These are phyloP conservation scores for Mastacembelus armatus DNA, from an alignment of 2,797 vertebrate species.

Conservation along the genomic window DNA sequence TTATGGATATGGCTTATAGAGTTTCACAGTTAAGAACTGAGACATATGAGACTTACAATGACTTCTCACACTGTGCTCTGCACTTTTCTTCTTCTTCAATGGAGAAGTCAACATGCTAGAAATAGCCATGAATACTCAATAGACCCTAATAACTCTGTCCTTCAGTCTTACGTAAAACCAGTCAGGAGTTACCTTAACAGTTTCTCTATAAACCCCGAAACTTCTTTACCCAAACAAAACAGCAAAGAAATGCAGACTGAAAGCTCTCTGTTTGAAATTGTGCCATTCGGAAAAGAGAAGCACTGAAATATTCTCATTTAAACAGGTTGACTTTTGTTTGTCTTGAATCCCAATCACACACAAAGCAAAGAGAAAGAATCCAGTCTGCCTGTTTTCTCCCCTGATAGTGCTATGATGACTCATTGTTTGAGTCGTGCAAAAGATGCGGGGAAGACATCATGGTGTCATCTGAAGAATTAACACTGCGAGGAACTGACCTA, in stretches of 20 bases:
- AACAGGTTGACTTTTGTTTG: slow-evolving; percentile 6
- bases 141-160: no score
- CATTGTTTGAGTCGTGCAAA: neutral
- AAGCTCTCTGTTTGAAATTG: slow-evolving; percentile 17
- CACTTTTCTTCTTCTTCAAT: neutral
- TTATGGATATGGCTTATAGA: no score
- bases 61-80: no score
- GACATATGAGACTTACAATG: neutral
- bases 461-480: slow-evolving; percentile 40
- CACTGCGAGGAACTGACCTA: slow-evolving; percentile 16
- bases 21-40: no score
- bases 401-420: slow-evolving; percentile 29
- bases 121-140: no score
- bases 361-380: neutral
- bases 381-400: slow-evolving; percentile 25
- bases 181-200: neutral
- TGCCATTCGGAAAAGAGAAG: slow-evolving; percentile 14
- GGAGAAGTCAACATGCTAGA: neutral
- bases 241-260: slow-evolving; percentile 1
- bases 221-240: slow-evolving; percentile 30
- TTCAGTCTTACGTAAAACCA: no score
- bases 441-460: slow-evolving; percentile 23
- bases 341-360: slow-evolving; percentile 34
- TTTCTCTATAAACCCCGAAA: slow-evolving; percentile 26
- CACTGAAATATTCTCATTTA: slow-evolving; percentile 23